phyloP scores from a whole-genome alignment of 2,888 invertebrate species.

The Entomobrya multifasciata region DNA sequence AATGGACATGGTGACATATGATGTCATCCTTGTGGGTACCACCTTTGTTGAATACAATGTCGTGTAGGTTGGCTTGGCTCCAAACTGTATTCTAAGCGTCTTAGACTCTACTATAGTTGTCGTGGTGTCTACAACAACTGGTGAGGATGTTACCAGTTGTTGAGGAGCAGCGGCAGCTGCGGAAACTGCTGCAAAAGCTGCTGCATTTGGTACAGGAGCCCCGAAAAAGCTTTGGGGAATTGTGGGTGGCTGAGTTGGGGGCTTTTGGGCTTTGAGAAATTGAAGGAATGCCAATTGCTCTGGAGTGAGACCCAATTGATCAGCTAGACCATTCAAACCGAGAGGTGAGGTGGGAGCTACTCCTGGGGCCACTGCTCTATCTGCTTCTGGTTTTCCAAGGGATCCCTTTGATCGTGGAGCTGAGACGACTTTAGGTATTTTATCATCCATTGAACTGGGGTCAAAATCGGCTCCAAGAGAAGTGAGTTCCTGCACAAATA shows the following conservation, averaged over 20 bases:
- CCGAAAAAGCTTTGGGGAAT: constrained; percentile 76
- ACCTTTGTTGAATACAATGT: constrained; percentile 92
- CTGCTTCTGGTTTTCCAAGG: constrained; percentile 32
- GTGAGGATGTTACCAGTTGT: constrained; percentile 89
- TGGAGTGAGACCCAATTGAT: constrained; percentile 75
- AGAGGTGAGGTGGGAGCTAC: constrained; percentile 50
- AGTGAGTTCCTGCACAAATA: constrained; percentile 85
- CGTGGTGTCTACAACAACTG: constrained; percentile 89
- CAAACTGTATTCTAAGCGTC: constrained; percentile 91
- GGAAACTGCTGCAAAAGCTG: constrained; percentile 85
- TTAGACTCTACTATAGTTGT: constrained; percentile 91
- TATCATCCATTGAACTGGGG: constrained; percentile 85
- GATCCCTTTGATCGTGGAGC: constrained; percentile 59
- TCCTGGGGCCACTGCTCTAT: not conserved
- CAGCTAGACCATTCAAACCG: constrained; percentile 67
- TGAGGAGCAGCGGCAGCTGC: constrained; percentile 82
- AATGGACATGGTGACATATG: constrained; percentile 90
- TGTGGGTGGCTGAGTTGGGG: constrained; percentile 80
- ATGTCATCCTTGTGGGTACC: constrained; percentile 91
- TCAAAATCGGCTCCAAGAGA: constrained; percentile 88
- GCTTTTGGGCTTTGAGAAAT: constrained; percentile 81
- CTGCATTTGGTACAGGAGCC: constrained; percentile 82
- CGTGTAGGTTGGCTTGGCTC: constrained; percentile 94
- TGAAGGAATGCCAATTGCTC: constrained; percentile 79
- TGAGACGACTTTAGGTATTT: constrained; percentile 81